Base-by-base conservation (phyloP, 2,797 vertebrate species). In the Sphaeramia orbicularis region DNA sequence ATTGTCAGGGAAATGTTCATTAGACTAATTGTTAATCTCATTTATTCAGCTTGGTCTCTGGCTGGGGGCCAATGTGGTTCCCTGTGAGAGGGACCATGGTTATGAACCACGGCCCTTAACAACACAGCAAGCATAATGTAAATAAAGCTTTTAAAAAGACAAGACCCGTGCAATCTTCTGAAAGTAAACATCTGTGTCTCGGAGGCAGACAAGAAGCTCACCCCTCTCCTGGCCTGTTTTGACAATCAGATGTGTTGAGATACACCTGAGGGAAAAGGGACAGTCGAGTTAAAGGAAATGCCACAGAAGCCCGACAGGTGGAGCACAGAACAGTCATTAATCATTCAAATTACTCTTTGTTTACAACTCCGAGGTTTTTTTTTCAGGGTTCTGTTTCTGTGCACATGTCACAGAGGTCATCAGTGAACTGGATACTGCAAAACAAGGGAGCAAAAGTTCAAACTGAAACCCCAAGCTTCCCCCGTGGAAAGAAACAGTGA, bases 291-390 rank as follows among this genome's bases (percentile, higher is more conserved):
- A 4, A 52, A 71, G 57, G 19, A 51, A 73, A 57, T 41, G 16
- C 44, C 21, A 16, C 18, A 52, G 14, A 19, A 15, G 21, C 52
- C 11, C 37, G 45, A 61, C 16, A 47, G 41, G 43, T 24, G 42
- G 43, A 63, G 56, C 13, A 1, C 18, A 15, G 13, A 53, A 45
- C 14, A 43, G 9, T 48, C 41, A 53, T 63, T 60, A 73, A 54
- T 77, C 57, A 61, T 74, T 71, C 15, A 66, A 50, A 66, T 70
- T 21, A 53, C 11, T 54, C 43, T 52, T 38, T 14, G 42, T 70
- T 67, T 73, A 65, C 24, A 56, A 13, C 35, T 47, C 24, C 3
- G 19, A 18, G 41, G 18, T 1, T 1, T 65, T 61, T 59, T 43
- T 32, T 19, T 57, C 12, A 1, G 13, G 47, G 50, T 60, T 69